Conservation (phyloP, 2,113 vertebrate species). For the Taxidea taxus region DNA sequence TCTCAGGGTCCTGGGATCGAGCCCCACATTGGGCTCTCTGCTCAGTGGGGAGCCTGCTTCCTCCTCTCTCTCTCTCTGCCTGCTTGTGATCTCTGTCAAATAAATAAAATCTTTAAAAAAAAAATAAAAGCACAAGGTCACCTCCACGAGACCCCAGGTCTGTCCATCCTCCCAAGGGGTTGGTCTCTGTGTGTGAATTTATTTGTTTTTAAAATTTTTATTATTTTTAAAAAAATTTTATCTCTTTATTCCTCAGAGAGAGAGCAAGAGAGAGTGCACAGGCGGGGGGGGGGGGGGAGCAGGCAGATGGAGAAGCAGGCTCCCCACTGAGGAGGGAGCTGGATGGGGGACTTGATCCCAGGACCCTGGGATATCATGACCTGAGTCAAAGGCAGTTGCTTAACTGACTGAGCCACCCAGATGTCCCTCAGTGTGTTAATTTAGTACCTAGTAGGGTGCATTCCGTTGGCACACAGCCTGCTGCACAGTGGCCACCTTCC, state of each 20-base stretch:
- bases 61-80: no score
- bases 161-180: background rate
- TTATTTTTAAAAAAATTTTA: background rate
- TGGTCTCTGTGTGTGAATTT: background rate
- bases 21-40: no score
- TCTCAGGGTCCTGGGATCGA: no score
- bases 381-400: background rate
- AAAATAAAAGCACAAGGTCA: accelerated
- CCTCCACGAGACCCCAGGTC: accelerated
- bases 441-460: accelerated
- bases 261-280: background rate
- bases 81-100: no score
- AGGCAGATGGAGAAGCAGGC: no score
- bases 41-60: no score
- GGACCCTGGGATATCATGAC: background rate
- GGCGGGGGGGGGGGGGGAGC: no score
- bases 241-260: background rate
- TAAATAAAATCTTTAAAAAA: no score
- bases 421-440: background rate
- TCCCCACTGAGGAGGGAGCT: background rate
- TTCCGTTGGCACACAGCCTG: background rate
- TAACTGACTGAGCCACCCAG: background rate
- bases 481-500: accelerated
- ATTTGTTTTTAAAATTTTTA: background rate
- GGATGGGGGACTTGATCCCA: background rate